Evolutionary conservation across 2,888 invertebrate genomes (phyloP).

Genomic region (Tinea semifulvella): DNA sequence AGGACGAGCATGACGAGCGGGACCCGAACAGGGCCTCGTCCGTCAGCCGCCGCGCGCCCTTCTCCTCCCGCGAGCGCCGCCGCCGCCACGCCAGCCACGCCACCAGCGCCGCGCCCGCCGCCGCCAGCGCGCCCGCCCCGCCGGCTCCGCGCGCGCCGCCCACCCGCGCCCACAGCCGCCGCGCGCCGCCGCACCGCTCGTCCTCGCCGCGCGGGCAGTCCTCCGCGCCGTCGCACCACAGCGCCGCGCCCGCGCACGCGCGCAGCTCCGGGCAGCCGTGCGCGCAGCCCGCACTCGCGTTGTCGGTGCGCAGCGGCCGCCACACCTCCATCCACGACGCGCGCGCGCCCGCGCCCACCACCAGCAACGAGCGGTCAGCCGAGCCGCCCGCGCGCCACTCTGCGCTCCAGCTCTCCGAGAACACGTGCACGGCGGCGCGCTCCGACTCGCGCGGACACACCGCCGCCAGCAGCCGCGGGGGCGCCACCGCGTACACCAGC

Average conservation of each 20-base stretch:
- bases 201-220: slow-evolving; percentile 78
- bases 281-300: slow-evolving; percentile 39
- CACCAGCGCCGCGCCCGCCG: slow-evolving; percentile 35
- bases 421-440: slow-evolving; percentile 75
- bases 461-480: slow-evolving; percentile 65
- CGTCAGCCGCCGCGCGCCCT: slow-evolving; percentile 69
- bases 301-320: slow-evolving; percentile 63
- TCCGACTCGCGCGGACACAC: slow-evolving; percentile 79
- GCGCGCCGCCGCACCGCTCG: slow-evolving; percentile 70
- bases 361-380: slow-evolving; percentile 74
- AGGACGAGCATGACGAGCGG: slow-evolving; percentile 77
- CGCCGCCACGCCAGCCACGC: slow-evolving; percentile 68
- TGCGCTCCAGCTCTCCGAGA: slow-evolving; percentile 77
- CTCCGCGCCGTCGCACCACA: slow-evolving; percentile 78
- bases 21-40: slow-evolving; percentile 75
- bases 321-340: slow-evolving; percentile 77
- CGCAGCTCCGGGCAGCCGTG: slow-evolving; percentile 74
- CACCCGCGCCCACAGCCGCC: slow-evolving; percentile 71
- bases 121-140: slow-evolving; percentile 29
- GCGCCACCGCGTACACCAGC: slow-evolving; percentile 36
- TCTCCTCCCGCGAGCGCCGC: slow-evolving; percentile 68
- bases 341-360: slow-evolving; percentile 80
- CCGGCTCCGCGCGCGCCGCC: slow-evolving; percentile 63
- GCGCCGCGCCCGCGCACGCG: slow-evolving; percentile 77
- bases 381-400: slow-evolving; percentile 65